Base-by-base conservation (phyloP, 2,113 vertebrate genomes). In the Chamaea fasciata region DNA sequence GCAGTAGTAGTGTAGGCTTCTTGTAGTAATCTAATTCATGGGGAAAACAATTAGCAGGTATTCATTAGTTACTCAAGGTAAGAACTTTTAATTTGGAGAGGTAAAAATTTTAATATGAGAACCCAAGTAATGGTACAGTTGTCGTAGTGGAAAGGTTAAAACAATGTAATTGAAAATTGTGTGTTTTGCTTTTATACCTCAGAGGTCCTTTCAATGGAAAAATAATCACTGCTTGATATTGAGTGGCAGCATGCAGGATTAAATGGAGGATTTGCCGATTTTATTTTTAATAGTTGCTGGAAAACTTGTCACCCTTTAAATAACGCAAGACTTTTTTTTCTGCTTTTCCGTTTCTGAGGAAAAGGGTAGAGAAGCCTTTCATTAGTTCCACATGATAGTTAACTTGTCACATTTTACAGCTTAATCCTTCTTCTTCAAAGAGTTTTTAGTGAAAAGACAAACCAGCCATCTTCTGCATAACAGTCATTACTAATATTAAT, bases 341-440 rank as follows among this genome's bases (percentile, higher is more conserved):
- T 87, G 10, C 53, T 75, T 90, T 85, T 35, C 16, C 9, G 89
- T 84, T 59, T 92, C 52, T 76, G 62, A 50, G 26, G 23, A 71
- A 68, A 35, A 75, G 35, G 15, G 21, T 26, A 89, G 37, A 89
- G 52, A 91, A 91, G 35, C 52, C 62, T 91, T 94, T 94, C 64
- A 78, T 92, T 82, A 84, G 33, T 87, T 2, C 3, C 60, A 79
- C 31, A 24, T 63, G 57, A 60, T 78, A 82, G 84, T 93, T 95
- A 95, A 87, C 57, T 87, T 91, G 82, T 93, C 92, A 87, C n/a
- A 44, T 85, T 82, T 85, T 91, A 47, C 49, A 62, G 44, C 53
- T 89, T 82, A 81, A 87, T 85, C 17, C 26, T 78, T 77, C 67
- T 64, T 52, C 31, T 80, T 65, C 74, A 27, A 60, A 59, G 59